Base-by-base conservation (phyloP, 2,888 invertebrate genomes). In the Lithophane socia region DNA sequence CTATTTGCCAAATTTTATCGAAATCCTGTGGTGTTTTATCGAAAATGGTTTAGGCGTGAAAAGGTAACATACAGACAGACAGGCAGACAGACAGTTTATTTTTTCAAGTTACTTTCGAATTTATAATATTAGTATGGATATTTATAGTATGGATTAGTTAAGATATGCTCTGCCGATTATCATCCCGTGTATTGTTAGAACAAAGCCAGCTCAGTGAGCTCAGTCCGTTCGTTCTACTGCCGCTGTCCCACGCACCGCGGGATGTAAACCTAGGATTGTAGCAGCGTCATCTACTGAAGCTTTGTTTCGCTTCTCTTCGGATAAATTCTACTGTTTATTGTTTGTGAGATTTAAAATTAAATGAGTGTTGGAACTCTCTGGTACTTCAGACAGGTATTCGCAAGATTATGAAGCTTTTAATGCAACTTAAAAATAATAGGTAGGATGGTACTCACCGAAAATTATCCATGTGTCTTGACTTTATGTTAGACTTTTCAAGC, bases 181-280 rank as follows among this genome's bases (percentile, higher is more conserved):
- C 3, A 13, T 10, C 21, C 82, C 84, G 87, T 92, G 54, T 90
- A 70, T 88, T 73, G 42, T 58, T 70, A 73, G 10, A 73, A 77
- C 78, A 89, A 90, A 92, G 90, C 92, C 86, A 86, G 84, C 89
- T 89, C 85, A 86, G 80, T 85, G 80, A 86, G 84, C 89, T 89
- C 84, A 86, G 80, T 85, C 81, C 88, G 89, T 91, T 88, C 88
- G 88, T 91, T 88, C 88, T 89, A 80, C 76, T 89, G 89, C 90
- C 91, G 90, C 56, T 61, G 90, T 90, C 87, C 88, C 87, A 92
- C 92, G 92, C 93, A 93, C 91, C 16, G 85, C 83, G 88, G 88
- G 85, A 91, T 89, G 87, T 93, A 92, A 92, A 90, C 89, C 90
- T 85, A 86, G 91, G 91, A 92, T 93, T 92, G 91, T 91, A 92